Evolutionary conservation across 2,888 invertebrate genomes (phyloP).

Genomic region (Dinocampus coccinellae): DNA sequence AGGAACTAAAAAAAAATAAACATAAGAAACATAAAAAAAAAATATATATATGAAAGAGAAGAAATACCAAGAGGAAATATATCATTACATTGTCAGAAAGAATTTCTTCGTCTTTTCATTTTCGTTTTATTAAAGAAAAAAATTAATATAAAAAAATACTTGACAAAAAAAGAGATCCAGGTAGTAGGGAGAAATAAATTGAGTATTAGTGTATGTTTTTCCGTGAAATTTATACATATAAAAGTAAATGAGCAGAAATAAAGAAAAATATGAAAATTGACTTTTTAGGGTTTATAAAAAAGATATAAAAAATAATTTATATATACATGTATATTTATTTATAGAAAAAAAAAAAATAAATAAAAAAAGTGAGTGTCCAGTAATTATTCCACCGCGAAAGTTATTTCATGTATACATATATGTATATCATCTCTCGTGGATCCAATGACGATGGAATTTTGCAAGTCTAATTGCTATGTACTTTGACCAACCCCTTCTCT

Average conservation of each 20-base stretch:
- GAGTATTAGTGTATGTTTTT: too few species aligned
- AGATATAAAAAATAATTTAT: neutral
- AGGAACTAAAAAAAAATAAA: neutral
- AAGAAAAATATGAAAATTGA: neutral
- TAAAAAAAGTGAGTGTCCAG: slow-evolving; percentile 8
- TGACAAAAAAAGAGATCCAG: too few species aligned
- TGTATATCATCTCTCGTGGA: slow-evolving; percentile 16
- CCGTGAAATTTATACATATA: too few species aligned
- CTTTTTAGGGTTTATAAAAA: neutral
- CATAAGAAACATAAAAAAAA: neutral
- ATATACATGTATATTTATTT: neutral
- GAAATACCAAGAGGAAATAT: neutral
- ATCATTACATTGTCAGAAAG: neutral
- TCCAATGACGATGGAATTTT: slow-evolving; percentile 27
- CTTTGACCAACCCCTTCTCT: slow-evolving; percentile 9
- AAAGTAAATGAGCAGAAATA: neutral
- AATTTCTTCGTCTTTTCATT: neutral
- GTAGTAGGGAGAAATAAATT: too few species aligned
- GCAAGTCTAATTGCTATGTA: slow-evolving; percentile 35
- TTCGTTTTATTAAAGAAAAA: neutral
- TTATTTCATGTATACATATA: slow-evolving; percentile 17
- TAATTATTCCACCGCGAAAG: slow-evolving; percentile 25
- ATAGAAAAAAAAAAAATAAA: neutral
- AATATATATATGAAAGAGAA: too few species aligned
- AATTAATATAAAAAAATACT: too few species aligned